Evolutionary conservation across 2,113 vertebrate species (phyloP).

Genomic region (Daphoenositta chrysoptera): DNA sequence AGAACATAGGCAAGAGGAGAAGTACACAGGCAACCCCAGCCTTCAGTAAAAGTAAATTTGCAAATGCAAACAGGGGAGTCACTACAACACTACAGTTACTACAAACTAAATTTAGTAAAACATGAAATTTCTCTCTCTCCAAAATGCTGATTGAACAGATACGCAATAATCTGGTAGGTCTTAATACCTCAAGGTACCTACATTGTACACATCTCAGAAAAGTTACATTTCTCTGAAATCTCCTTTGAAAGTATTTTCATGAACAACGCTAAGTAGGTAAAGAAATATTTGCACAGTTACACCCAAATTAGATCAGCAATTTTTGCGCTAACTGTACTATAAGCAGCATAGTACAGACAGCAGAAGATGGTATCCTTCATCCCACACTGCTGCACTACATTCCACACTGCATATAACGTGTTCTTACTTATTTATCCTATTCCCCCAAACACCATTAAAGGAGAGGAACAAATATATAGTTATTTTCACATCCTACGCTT

Average conservation of each 20-base stretch:
- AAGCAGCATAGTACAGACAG: not conserved
- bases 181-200: not conserved
- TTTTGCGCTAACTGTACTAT: not conserved
- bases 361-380: not conserved
- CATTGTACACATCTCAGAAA: not conserved
- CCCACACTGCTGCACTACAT: not conserved
- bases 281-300: not conserved
- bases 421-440: not conserved
- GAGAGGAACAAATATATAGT: not conserved
- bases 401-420: not conserved
- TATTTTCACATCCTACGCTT: slow-evolving; percentile 23
- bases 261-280: not conserved
- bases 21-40: not conserved
- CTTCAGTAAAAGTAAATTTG: not conserved
- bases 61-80: not conserved
- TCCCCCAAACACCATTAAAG: not conserved
- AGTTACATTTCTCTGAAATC: not conserved
- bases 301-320: not conserved
- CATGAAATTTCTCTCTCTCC: not conserved
- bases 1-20: not conserved
- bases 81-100: not conserved
- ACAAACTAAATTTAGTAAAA: not conserved
- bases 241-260: not conserved
- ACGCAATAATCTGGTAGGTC: not conserved
- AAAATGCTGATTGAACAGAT: not conserved